These are phyloP conservation scores for Paedocypris sp. DNA, from an alignment of 2,113 vertebrate species.

Conservation along the genomic window DNA sequence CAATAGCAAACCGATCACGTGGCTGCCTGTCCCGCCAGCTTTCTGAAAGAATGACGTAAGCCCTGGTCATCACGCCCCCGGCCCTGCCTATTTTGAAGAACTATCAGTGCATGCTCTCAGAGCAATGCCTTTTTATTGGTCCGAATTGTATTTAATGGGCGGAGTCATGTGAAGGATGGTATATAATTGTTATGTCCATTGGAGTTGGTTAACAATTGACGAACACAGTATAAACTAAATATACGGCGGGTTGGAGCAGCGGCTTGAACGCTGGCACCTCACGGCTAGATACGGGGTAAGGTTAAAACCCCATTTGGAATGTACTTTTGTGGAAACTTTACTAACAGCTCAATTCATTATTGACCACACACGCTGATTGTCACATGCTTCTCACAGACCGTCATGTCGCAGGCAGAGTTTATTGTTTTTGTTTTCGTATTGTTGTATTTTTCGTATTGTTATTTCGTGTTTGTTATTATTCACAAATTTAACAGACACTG, in stretches of 20 bases:
- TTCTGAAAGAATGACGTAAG: not conserved
- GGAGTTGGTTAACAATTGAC: not conserved
- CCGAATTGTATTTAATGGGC: not conserved
- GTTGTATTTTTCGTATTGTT: too few species aligned
- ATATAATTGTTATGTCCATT: not conserved
- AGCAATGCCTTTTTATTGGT: constrained; percentile 7
- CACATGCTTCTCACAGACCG: too few species aligned
- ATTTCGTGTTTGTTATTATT: too few species aligned
- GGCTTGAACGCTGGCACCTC: not conserved
- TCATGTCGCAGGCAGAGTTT: too few species aligned
- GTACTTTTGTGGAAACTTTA: too few species aligned
- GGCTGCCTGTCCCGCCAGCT: not conserved
- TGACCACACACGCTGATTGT: too few species aligned
- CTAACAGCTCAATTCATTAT: too few species aligned
- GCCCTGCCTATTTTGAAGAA: too few species aligned
- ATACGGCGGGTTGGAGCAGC: not conserved
- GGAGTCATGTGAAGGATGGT: not conserved
- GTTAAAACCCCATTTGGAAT: not conserved
- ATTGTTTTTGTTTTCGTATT: too few species aligned
- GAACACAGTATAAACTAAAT: not conserved
- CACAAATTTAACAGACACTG: too few species aligned
- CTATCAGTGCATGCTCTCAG: not conserved
- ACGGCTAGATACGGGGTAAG: not conserved
- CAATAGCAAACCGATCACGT: not conserved
- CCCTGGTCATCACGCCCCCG: not conserved